Evolutionary conservation across 2,888 invertebrate species (phyloP).

Genomic region (Amphipyra berbera): DNA sequence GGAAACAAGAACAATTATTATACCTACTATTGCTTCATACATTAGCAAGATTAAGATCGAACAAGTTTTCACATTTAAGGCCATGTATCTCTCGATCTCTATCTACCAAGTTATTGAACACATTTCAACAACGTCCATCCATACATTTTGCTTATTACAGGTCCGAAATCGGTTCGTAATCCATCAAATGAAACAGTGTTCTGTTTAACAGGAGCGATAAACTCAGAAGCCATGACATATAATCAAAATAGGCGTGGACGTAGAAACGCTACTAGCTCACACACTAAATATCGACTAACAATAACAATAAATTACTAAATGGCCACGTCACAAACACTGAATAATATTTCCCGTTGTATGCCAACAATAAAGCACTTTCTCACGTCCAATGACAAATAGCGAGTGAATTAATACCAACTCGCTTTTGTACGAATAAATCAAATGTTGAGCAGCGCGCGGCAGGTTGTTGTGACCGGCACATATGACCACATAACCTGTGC

Average conservation of each 20-base stretch:
- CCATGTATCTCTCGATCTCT: too few relatives aligned
- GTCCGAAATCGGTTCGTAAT: not conserved
- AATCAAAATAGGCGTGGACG: conserved; percentile 12
- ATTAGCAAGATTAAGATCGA: too few relatives aligned
- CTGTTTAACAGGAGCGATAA: not conserved
- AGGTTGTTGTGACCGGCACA: conserved; percentile 71
- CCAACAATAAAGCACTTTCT: conserved; percentile 85
- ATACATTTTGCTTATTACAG: too few relatives aligned
- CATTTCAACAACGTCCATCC: too few relatives aligned
- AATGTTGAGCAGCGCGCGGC: conserved; percentile 74
- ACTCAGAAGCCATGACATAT: conserved; percentile 18
- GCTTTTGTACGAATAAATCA: conserved; percentile 81
- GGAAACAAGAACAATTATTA: too few relatives aligned
- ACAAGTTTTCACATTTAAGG: too few relatives aligned
- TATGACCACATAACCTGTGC: conserved; percentile 23
- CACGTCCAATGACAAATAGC: conserved; percentile 86
- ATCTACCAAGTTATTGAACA: too few relatives aligned
- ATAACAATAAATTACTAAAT: conserved; percentile 48
- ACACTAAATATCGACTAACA: conserved; percentile 42
- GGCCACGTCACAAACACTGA: conserved; percentile 53
- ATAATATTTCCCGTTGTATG: conserved; percentile 73
- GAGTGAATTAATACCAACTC: conserved; percentile 81
- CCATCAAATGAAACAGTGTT: not conserved
- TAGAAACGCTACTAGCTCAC: conserved; percentile 18
- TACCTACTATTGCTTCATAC: too few relatives aligned